phyloP scores from a whole-genome alignment of 2,888 invertebrate genomes.

The Prostheceraeus crozeri region DNA sequence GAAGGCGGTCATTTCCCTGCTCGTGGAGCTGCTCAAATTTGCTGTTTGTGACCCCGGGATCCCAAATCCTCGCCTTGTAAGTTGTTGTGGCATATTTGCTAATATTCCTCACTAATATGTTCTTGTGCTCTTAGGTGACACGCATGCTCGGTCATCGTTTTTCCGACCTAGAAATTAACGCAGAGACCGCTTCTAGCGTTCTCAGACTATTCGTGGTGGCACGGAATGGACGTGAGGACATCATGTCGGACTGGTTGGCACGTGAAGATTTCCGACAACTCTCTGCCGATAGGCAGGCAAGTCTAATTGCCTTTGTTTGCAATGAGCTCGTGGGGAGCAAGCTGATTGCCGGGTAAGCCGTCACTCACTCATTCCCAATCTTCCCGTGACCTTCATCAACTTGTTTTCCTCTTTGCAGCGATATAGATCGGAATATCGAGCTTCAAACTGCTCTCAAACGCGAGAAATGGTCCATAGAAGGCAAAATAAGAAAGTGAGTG shows the following conservation, averaged over 20 bases:
- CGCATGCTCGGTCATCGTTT: constrained; percentile 83
- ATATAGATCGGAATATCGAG: constrained; percentile 80
- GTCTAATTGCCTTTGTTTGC: constrained; percentile 80
- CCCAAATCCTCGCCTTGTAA: constrained; percentile 60
- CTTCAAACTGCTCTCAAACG: constrained; percentile 75
- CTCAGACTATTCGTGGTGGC: constrained; percentile 81
- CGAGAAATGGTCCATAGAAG: constrained; percentile 83
- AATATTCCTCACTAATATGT: too few species aligned
- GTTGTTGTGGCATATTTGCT: too few species aligned
- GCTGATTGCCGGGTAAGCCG: constrained; percentile 63
- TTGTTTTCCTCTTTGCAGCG: too few species aligned
- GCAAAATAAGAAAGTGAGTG: constrained; percentile 77
- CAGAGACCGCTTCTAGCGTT: constrained; percentile 81
- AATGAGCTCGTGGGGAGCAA: constrained; percentile 89
- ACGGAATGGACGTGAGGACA: constrained; percentile 60
- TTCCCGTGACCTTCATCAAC: too few species aligned
- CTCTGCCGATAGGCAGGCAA: constrained; percentile 75
- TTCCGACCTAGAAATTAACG: constrained; percentile 72
- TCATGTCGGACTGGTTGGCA: constrained; percentile 59
- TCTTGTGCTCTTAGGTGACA: constrained; percentile 62
- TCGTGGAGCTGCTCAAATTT: constrained; percentile 79
- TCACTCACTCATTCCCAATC: neutral
- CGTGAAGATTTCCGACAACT: constrained; percentile 73
- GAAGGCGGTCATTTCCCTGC: constrained; percentile 71
- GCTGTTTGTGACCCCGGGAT: constrained; percentile 75